Evolutionary conservation across 2,113 vertebrate species (phyloP).

Genomic region (Periophthalmus modestus): DNA sequence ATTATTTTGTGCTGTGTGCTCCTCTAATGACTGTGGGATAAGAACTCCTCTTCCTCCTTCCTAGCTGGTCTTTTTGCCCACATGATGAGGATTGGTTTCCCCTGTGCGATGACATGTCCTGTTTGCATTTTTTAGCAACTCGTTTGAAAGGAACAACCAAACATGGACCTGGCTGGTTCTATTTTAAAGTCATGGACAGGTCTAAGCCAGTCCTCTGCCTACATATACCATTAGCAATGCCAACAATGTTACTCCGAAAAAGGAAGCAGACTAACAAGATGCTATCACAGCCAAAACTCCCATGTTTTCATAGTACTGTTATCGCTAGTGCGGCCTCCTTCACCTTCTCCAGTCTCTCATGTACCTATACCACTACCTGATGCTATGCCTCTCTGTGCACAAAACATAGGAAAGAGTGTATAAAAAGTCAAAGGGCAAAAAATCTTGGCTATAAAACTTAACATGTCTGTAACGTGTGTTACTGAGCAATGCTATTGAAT

Average conservation of each 20-base stretch:
- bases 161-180: conserved; percentile 58
- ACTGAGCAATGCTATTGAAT: background rate
- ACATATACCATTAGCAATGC: conserved; percentile 76
- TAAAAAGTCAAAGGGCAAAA: background rate
- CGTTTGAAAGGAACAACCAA: conserved; percentile 48
- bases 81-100: conserved; percentile 63
- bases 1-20: conserved; percentile 23
- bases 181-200: conserved; percentile 76
- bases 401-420: conserved; percentile 9
- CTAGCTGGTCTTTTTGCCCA: conserved; percentile 22
- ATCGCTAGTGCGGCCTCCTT: conserved; percentile 52
- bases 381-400: conserved; percentile 28
- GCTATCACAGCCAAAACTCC: conserved; percentile 62
- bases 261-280: conserved; percentile 72
- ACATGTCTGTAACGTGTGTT: background rate
- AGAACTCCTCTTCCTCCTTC: conserved; percentile 41
- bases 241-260: conserved; percentile 74
- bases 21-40: conserved; percentile 51
- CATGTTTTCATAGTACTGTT: conserved; percentile 59
- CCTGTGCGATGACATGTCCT: conserved; percentile 63
- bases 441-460: background rate
- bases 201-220: conserved; percentile 66
- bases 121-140: conserved; percentile 64
- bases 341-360: conserved; percentile 29
- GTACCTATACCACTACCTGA: background rate